Percentiles rank a stretch among this genome's conserved stretches.
phyloP scores from a whole-genome alignment of 1,140 invertebrate species.

The Micrasema longulum region DNA sequence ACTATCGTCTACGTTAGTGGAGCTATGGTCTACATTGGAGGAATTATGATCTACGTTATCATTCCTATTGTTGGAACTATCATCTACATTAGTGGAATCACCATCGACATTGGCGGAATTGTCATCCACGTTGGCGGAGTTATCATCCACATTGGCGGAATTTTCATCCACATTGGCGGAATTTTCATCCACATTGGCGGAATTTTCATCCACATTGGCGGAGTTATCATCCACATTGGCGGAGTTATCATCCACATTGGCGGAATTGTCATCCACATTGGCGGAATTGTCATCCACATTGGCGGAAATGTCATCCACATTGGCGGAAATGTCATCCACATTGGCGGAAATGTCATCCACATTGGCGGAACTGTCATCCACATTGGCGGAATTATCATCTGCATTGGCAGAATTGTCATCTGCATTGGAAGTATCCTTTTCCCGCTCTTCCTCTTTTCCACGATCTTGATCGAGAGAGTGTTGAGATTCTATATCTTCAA shows the following conservation, averaged over 20 bases:
- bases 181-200: conserved; percentile 2
- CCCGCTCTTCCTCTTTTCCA: neutral
- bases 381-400: conserved; percentile 1
- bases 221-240: too few relatives aligned
- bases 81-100: too few relatives aligned
- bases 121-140: neutral
- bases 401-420: conserved; percentile 16
- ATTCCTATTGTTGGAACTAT: too few relatives aligned
- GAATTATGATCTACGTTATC: too few relatives aligned
- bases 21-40: too few relatives aligned
- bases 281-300: neutral
- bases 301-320: conserved; percentile 9
- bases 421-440: neutral
- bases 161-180: neutral
- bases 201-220: too few relatives aligned
- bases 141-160: conserved; percentile 10
- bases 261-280: too few relatives aligned
- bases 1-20: too few relatives aligned
- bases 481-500: neutral
- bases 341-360: neutral
- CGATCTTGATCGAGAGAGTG: neutral
- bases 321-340: conserved; percentile 1
- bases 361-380: too few relatives aligned
- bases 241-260: too few relatives aligned
- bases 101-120: too few relatives aligned